Percentiles rank a stretch among this genome's conserved stretches.
These are phyloP conservation scores for Lucilia sericata DNA, from an alignment of 1,140 invertebrate species.

Conservation along the genomic window DNA sequence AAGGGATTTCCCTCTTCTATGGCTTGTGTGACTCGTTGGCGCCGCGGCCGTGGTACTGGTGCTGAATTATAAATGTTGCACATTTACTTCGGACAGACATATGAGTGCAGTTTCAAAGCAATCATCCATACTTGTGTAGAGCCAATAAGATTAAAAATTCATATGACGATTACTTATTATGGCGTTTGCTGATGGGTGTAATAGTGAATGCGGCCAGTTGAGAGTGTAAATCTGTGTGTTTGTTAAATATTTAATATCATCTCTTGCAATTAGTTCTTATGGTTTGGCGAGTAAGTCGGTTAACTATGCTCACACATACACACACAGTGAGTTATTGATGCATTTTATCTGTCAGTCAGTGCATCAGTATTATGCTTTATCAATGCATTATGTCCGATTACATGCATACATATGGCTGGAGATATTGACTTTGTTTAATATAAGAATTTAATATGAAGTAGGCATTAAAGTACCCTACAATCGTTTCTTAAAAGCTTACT, in stretches of 20 bases:
- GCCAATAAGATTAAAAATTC: neutral
- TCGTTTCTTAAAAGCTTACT: neutral
- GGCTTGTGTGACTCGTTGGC: neutral
- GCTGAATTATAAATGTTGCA: neutral
- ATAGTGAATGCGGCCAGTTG: neutral
- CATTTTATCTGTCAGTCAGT: neutral
- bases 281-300: neutral
- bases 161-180: constrained; percentile 4
- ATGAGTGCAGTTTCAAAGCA: neutral
- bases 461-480: neutral
- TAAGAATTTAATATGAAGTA: neutral
- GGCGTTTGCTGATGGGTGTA: neutral
- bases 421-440: neutral
- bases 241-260: neutral
- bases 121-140: too few species aligned
- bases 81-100: neutral
- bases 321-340: neutral
- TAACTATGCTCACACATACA: neutral
- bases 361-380: neutral
- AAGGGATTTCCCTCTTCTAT: neutral
- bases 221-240: neutral
- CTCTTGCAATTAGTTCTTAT: neutral
- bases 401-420: neutral
- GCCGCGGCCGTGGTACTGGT: neutral
- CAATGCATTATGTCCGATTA: neutral